phyloP scores from a whole-genome alignment of 2,113 vertebrate genomes.

The Hippocampus mohnikei region DNA sequence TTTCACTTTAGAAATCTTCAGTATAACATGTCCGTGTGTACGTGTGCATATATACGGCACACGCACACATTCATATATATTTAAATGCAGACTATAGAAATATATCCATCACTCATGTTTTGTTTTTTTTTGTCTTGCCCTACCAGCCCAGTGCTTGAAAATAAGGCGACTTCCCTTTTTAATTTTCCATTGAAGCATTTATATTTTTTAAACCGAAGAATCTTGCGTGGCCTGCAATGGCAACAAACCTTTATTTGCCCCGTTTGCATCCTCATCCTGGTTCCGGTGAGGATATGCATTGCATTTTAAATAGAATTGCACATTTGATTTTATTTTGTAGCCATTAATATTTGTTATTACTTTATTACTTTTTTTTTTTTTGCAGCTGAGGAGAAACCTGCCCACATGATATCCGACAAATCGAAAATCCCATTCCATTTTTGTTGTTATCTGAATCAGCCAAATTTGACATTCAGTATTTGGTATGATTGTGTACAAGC shows the following conservation, averaged over 20 bases:
- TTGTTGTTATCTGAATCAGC: conserved; percentile 40
- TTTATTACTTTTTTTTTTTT: conserved; percentile 24
- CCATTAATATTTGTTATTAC: conserved; percentile 29
- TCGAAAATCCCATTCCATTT: conserved; percentile 30
- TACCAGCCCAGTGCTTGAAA: conserved; percentile 33
- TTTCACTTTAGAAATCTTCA: conserved; percentile 87
- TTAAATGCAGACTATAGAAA: conserved; percentile 77
- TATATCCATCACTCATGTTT: conserved; percentile 69
- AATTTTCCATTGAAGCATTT: conserved; percentile 15
- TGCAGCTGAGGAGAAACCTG: conserved; percentile 45
- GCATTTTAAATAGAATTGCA: conserved; percentile 41
- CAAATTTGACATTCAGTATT: conserved; percentile 49
- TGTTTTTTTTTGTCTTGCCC: conserved; percentile 44
- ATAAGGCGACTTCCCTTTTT: conserved; percentile 33
- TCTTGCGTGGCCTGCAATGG: neutral
- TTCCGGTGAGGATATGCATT: conserved; percentile 44
- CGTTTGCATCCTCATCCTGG: conserved; percentile 21
- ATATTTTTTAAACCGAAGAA: conserved; percentile 47
- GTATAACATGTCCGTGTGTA: conserved; percentile 70
- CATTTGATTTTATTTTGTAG: conserved; percentile 47
- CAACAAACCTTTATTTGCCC: conserved; percentile 36
- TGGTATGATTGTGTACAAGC: conserved; percentile 52
- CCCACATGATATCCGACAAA: conserved; percentile 47
- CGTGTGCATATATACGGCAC: conserved; percentile 48
- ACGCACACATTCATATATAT: conserved; percentile 72